Percentiles rank a stretch among this genome's conserved stretches.
Conservation (phyloP, 2,888 invertebrate genomes). For the Calliopum simillimum region DNA sequence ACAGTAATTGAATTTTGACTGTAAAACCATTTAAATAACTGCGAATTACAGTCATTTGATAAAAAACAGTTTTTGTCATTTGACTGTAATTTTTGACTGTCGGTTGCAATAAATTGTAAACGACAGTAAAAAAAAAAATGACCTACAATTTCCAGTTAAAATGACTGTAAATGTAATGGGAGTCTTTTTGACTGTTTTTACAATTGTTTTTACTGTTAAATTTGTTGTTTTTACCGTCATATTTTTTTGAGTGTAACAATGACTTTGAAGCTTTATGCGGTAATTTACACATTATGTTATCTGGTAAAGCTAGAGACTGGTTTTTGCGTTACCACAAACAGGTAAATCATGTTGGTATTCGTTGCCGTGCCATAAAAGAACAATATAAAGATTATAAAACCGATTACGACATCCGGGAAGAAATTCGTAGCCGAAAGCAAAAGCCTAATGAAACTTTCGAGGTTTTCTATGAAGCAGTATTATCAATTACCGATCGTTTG, state of each 20-base stretch:
- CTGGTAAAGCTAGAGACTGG: slow-evolving; percentile 24
- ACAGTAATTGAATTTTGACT: no score
- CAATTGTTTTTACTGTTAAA: no score
- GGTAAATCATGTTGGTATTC: slow-evolving; percentile 1
- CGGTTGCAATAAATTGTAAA: no score
- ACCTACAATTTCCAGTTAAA: no score
- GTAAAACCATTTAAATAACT: no score
- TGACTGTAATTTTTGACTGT: no score
- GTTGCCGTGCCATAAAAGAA: slow-evolving; percentile 12
- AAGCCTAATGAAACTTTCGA: slow-evolving; percentile 24
- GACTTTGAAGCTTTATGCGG: slow-evolving; percentile 26
- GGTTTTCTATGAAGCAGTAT: slow-evolving; percentile 25
- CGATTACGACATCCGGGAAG: slow-evolving; percentile 10
- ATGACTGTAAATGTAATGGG: no score
- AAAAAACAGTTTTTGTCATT: no score
- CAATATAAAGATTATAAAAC: slow-evolving; percentile 29
- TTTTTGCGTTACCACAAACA: slow-evolving; percentile 30
- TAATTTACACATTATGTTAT: slow-evolving; percentile 28
- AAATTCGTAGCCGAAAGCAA: slow-evolving; percentile 29
- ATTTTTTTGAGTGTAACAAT: slow-evolving; percentile 21
- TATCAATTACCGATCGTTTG: slow-evolving; percentile 30
- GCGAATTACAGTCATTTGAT: no score
- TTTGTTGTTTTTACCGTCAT: no score
- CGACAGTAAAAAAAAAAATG: no score
- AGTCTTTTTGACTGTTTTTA: no score